Evolutionary conservation across 2,113 vertebrate species (phyloP).

Genomic region (Elephas maximus): DNA sequence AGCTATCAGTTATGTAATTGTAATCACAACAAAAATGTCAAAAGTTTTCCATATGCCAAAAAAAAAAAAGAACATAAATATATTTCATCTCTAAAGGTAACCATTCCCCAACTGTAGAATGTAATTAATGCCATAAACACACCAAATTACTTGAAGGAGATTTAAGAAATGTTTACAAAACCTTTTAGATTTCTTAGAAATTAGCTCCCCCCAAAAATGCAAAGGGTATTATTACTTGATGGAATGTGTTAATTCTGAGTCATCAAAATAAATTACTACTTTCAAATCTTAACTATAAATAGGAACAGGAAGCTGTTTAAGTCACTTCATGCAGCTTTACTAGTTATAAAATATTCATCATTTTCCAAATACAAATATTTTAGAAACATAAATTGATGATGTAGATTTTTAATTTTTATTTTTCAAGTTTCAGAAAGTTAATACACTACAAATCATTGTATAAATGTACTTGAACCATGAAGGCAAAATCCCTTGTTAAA

Average conservation of each 20-base stretch:
- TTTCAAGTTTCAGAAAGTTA: not conserved
- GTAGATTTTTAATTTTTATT: not conserved
- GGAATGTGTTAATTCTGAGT: constrained; percentile 41
- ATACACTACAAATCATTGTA: not conserved
- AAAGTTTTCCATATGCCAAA: constrained; percentile 11
- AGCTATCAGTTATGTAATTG: not conserved
- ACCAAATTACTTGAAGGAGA: constrained; percentile 24
- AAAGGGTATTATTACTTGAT: not conserved
- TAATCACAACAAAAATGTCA: not conserved
- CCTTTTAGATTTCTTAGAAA: not conserved
- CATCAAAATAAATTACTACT: not conserved
- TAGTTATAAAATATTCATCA: not conserved
- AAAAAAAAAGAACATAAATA: not conserved
- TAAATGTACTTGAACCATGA: not conserved
- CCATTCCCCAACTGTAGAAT: constrained; percentile 7
- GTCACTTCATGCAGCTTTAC: not conserved
- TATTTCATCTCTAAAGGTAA: constrained; percentile 22
- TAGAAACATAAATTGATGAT: constrained; percentile 33
- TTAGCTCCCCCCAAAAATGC: not conserved
- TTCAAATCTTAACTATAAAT: constrained; percentile 7
- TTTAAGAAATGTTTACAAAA: not conserved
- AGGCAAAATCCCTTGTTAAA: not conserved
- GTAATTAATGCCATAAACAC: not conserved
- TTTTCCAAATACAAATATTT: constrained; percentile 1
- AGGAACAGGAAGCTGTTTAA: not conserved